phyloP scores from a whole-genome alignment of 2,888 invertebrate species.

The Oxyscelio sp. region DNA sequence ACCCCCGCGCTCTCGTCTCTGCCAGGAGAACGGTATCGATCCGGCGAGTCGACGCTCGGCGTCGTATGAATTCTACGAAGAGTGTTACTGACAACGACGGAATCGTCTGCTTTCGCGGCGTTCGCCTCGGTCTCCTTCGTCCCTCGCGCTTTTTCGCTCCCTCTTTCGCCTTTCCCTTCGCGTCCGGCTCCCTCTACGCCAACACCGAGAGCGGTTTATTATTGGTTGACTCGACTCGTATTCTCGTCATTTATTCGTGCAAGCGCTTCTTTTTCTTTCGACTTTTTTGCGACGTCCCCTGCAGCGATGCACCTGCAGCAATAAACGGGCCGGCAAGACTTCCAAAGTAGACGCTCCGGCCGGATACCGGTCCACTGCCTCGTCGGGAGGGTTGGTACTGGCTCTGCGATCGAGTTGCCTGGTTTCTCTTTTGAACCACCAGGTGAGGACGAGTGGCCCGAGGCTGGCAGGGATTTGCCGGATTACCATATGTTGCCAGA shows the following conservation, averaged over 20 bases:
- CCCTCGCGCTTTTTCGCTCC: slow-evolving; percentile 36
- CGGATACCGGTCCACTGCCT: background rate
- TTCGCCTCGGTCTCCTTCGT: slow-evolving; percentile 47
- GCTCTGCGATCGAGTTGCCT: no score
- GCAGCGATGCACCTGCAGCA: slow-evolving; percentile 65
- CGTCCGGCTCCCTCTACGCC: slow-evolving; percentile 54
- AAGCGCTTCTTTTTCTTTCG: slow-evolving; percentile 63
- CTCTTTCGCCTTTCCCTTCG: slow-evolving; percentile 56
- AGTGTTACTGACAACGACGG: slow-evolving; percentile 82
- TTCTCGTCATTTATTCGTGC: slow-evolving; percentile 70
- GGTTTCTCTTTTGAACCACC: no score
- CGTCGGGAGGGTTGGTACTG: background rate
- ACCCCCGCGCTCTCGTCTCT: slow-evolving; percentile 80
- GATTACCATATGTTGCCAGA: no score
- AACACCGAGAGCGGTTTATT: slow-evolving; percentile 72
- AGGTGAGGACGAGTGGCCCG: no score
- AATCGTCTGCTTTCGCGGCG: slow-evolving; percentile 62
- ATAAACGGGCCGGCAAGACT: slow-evolving; percentile 19
- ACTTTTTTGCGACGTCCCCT: slow-evolving; percentile 55
- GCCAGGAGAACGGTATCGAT: slow-evolving; percentile 83
- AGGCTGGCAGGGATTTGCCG: no score
- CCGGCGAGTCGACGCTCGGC: slow-evolving; percentile 82
- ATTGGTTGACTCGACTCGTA: slow-evolving; percentile 75
- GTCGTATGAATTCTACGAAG: slow-evolving; percentile 81
- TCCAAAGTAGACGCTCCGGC: background rate